Conservation (phyloP, 2,888 invertebrate species). For the Epinotia ramella region DNA sequence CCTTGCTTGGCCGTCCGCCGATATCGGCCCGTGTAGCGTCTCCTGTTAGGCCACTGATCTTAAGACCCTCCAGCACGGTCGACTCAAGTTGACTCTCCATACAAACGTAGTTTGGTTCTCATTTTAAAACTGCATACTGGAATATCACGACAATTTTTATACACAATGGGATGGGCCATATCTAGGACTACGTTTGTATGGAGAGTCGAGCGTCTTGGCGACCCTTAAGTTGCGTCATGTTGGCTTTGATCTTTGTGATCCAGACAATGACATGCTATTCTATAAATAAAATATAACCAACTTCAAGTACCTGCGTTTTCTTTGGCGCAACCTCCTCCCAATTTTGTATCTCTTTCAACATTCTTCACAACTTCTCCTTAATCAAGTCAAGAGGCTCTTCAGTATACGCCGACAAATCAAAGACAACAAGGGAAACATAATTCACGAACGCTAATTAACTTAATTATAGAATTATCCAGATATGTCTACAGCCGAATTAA, state of each 20-base stretch:
- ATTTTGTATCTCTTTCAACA: background rate
- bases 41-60: too few relatives aligned
- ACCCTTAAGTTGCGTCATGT: too few relatives aligned
- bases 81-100: too few relatives aligned
- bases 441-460: constrained; percentile 20
- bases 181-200: too few relatives aligned
- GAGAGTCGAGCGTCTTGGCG: too few relatives aligned
- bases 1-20: too few relatives aligned
- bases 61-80: too few relatives aligned
- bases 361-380: background rate
- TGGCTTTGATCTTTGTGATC: background rate
- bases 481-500: constrained; percentile 32
- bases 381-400: background rate
- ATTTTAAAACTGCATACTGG: too few relatives aligned
- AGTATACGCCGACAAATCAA: background rate
- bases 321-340: background rate
- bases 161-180: too few relatives aligned
- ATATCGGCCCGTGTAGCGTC: too few relatives aligned
- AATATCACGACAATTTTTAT: too few relatives aligned
- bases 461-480: constrained; percentile 30
- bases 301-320: background rate
- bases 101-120: too few relatives aligned
- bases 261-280: background rate
- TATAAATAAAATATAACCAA: background rate
- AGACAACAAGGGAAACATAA: background rate